Evolutionary conservation across 2,888 invertebrate genomes (phyloP), one percentile per base, ranked within the genome.

Genomic region (Drosophila cracens): DNA sequence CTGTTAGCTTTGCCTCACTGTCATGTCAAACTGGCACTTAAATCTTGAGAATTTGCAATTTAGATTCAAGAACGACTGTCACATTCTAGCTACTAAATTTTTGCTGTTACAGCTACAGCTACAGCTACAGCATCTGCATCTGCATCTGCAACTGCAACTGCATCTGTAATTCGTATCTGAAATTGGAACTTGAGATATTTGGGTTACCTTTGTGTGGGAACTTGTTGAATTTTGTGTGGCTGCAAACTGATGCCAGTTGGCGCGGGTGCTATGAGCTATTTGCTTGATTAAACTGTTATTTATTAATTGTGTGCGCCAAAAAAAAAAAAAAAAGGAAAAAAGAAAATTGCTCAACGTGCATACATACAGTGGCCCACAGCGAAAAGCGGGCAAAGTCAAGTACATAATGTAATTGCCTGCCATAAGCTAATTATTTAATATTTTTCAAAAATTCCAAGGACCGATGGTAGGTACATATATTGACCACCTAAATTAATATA

Each of bases 21-120:
- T 80, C 81, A 79, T 76, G 65, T 79, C 76, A 76, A 57, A 56
- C 63, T 56, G 51, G 49, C 76, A 78, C 78, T 78, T 78, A 64
- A 76, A 72, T 68, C 54, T 68, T 25, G 40, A 52, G 54, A 70
- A 66, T 49, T 57, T 68, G 33, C 71, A 73, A 56, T 59, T 72
- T 57, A 51, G 40, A 54, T 72, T 58, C 56, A 21, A 71, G 40
- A 57, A 40, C 57, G 18, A 46, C 61, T 56, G 56, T 61, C 61
- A 33, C 40, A 27, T 25, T 27, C 27, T 11, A 18, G 54, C 54
- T 49, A 34, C 51, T 51, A 36, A n/a, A 27, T 16, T 52, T 1
- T 27, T 27, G 34, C 13, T 27, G 8, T 10, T 34, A 34, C 27
- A 16, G 11, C 10, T 10, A 16, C 18, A 31, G 25, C 36, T 16